Conservation (phyloP, 2,113 vertebrate species). For the Bubo blakistoni region DNA sequence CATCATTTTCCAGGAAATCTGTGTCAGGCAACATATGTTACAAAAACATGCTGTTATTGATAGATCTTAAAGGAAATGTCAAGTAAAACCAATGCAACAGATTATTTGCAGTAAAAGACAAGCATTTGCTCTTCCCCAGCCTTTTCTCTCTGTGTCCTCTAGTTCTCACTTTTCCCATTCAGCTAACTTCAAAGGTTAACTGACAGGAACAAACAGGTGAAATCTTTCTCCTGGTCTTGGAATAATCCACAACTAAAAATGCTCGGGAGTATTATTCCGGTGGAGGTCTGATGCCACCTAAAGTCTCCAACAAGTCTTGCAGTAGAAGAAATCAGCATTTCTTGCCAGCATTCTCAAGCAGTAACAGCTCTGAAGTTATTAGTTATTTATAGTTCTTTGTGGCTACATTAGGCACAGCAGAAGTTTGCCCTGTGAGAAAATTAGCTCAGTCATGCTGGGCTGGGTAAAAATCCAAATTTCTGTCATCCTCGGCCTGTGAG, state of each 20-base stretch:
- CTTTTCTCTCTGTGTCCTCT: neutral
- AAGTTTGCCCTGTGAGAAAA: slow-evolving; percentile 5
- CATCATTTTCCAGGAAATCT: neutral
- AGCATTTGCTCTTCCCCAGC: neutral
- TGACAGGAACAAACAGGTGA: neutral
- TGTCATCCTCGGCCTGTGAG: neutral
- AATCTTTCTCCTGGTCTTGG: neutral
- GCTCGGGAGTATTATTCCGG: neutral
- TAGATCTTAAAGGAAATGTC: neutral
- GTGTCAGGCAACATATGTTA: neutral
- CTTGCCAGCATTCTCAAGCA: neutral
- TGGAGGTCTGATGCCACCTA: slow-evolving; percentile 60
- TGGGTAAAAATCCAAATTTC: neutral
- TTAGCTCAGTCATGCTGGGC: neutral
- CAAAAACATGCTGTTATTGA: neutral
- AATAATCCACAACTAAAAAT: neutral
- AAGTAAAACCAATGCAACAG: neutral
- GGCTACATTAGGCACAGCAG: neutral
- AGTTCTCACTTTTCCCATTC: neutral
- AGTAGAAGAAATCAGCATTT: neutral
- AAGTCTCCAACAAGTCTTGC: slow-evolving; percentile 36
- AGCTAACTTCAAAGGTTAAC: neutral
- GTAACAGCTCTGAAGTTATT: neutral
- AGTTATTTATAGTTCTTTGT: neutral
- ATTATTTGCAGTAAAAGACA: neutral